These are phyloP conservation scores for Cossypha niveicapilla DNA, from an alignment of 2,797 vertebrate species.

Conservation along the genomic window DNA sequence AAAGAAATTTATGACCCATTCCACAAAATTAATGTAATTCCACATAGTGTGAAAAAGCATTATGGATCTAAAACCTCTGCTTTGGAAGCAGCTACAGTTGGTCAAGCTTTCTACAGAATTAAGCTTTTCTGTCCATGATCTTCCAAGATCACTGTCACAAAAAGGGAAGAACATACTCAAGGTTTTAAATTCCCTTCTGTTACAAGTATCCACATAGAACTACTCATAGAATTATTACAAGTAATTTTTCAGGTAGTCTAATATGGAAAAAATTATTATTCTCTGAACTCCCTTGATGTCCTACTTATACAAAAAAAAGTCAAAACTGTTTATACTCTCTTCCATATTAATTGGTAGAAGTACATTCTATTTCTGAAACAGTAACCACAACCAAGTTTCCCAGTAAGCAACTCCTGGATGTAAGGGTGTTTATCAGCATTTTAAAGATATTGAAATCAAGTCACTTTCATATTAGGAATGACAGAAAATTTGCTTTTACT, in stretches of 20 bases:
- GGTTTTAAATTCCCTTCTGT: not conserved
- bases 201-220: not conserved
- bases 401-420: not conserved
- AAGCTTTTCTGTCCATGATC: not conserved
- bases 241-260: not conserved
- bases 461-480: not conserved
- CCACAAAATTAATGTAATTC: not conserved
- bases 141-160: not conserved
- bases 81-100: not conserved
- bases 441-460: not conserved
- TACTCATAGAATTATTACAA: not conserved
- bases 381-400: not conserved
- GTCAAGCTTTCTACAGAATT: not conserved
- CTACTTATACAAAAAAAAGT: not conserved
- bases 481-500: not conserved
- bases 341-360: conserved; percentile 9
- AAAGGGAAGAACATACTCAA: not conserved
- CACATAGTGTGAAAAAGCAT: not conserved
- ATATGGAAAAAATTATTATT: not conserved
- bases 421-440: not conserved
- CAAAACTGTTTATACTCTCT: not conserved
- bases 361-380: not conserved
- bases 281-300: not conserved
- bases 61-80: not conserved
- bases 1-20: not conserved